Percentiles rank a stretch among this genome's conserved stretches.
phyloP scores from a whole-genome alignment of 1,140 invertebrate genomes.

The Caenorhabditis latens region DNA sequence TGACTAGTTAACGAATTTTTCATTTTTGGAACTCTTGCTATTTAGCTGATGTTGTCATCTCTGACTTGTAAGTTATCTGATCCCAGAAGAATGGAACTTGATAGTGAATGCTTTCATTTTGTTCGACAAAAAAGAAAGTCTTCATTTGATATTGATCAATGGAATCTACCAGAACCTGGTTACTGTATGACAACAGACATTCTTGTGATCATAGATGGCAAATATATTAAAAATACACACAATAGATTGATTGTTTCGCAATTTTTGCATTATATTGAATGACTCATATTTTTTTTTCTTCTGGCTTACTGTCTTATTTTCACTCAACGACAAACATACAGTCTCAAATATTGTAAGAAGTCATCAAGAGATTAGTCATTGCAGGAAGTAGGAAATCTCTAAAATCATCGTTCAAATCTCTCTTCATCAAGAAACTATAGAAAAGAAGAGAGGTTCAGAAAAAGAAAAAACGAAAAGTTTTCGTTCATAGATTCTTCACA shows the following conservation, averaged over 20 bases:
- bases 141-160: too few relatives aligned
- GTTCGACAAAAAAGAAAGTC: too few relatives aligned
- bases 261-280: background rate
- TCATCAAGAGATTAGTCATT: conserved; percentile 40
- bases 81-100: too few relatives aligned
- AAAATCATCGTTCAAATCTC: conserved; percentile 7
- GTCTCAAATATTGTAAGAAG: background rate
- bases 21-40: too few relatives aligned
- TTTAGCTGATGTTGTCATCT: too few relatives aligned
- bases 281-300: background rate
- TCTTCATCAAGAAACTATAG: background rate
- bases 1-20: background rate
- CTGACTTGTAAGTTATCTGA: too few relatives aligned
- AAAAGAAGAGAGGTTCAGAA: background rate
- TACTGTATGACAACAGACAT: too few relatives aligned
- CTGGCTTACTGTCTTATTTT: background rate
- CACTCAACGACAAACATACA: background rate
- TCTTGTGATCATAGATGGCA: background rate
- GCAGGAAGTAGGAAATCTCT: background rate
- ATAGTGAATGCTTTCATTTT: too few relatives aligned
- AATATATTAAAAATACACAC: background rate
- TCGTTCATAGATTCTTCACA: conserved; percentile 12
- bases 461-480: background rate
- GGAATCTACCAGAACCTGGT: too few relatives aligned
- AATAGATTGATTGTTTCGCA: background rate